phyloP scores from a whole-genome alignment of 2,797 vertebrate genomes.

The Podargus strigoides region DNA sequence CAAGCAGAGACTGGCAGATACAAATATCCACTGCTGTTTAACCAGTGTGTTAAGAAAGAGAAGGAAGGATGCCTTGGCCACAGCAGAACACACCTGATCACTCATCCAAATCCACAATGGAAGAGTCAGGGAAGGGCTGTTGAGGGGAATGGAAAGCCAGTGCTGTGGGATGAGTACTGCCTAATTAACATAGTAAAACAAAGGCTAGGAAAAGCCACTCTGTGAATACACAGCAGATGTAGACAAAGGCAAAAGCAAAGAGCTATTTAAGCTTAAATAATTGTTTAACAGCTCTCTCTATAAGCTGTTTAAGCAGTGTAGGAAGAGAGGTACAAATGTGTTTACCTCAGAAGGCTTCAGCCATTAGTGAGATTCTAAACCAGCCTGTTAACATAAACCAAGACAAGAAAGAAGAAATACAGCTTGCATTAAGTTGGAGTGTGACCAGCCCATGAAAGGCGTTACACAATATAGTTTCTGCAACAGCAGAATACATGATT shows the following conservation, averaged over 20 bases:
- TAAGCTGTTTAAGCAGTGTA: neutral
- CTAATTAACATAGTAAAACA: neutral
- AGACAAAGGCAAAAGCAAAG: neutral
- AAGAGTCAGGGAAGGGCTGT: neutral
- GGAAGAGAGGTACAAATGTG: neutral
- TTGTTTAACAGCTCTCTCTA: neutral
- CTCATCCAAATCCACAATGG: neutral
- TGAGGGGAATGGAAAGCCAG: neutral
- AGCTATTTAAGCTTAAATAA: neutral
- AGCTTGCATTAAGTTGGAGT: neutral
- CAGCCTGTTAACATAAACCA: neutral
- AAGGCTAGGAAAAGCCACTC: neutral
- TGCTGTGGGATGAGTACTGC: neutral
- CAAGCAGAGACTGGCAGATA: neutral
- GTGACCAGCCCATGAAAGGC: neutral
- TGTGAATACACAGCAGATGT: neutral
- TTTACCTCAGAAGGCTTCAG: neutral
- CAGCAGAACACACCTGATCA: neutral
- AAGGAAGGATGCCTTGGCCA: neutral
- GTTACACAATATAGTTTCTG: neutral
- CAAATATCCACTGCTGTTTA: neutral
- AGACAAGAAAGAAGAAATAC: constrained; percentile 2
- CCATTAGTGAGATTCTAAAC: neutral
- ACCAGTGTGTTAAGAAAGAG: neutral
- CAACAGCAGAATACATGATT: neutral